Base-by-base conservation (phyloP, 2,797 vertebrate genomes). In the Anguilla anguilla region DNA sequence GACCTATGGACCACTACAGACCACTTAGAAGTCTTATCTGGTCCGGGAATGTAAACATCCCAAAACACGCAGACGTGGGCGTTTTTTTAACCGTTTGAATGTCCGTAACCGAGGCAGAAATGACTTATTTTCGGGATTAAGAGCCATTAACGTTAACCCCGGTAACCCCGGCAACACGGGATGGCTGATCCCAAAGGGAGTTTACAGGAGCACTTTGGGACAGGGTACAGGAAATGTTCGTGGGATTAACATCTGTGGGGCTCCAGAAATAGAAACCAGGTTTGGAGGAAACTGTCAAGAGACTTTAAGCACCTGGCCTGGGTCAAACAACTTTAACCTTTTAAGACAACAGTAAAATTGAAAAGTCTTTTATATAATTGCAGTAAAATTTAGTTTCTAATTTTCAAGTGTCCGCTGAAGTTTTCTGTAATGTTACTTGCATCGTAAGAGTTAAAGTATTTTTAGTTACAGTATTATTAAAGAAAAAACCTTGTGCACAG, bases 31-130 rank as follows among this genome's bases (percentile, higher is more conserved):
- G 91, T 92, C 92, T 95, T 91, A 94, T 95, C 92, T 91, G 91
- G 92, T 89, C 89, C 91, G 88, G 90, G 92, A 96, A 95, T 93
- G 93, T 95, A 96, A 96, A 96, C 93, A 95, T 89, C 91, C 77
- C 87, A 53, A 91, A 88, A 85, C 9, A 83, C 86, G 90, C 87
- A 95, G 95, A 95, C 93, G 93, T 86, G 88, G 89, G 86, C 86
- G 92, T 90, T 91, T 90, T 88, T 92, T 67, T 83, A 87, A 46
- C 85, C 84, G 89, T 90, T 87, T 86, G 88, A 49, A 90, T 86
- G 82, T 89, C 61, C 83, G 85, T 86, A 43, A 64, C 57, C 89
- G 91, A 84, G 90, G 53, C 84, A 89, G 83, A 87, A 89, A 92
- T 92, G 90, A 93, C 90, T 92, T 90, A 95, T 91, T 86, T 85